A percentile compares a stretch with the other conserved stretches of the same genome.
Evolutionary conservation across 2,113 vertebrate genomes (phyloP).

Genomic region (Amazona vittata): DNA sequence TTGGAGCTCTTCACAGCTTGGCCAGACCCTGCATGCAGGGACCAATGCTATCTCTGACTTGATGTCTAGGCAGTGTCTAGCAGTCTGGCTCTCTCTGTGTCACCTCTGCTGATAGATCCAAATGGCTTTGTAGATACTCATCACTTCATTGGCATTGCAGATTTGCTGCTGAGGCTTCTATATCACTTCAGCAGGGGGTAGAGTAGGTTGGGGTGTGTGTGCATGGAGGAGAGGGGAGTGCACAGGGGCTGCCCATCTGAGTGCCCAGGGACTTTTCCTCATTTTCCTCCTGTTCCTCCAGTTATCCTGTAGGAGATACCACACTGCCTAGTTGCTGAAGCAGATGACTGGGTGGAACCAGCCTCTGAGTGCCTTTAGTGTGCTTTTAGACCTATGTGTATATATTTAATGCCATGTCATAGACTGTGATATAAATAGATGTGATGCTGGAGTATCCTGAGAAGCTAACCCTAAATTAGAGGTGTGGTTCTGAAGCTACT

Average conservation of each 20-base stretch:
- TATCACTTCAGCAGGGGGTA: neutral
- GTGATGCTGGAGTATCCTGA: neutral
- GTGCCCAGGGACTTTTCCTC: neutral
- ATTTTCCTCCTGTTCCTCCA: neutral
- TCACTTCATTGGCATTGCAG: neutral
- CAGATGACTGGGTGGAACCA: neutral
- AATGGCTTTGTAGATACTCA: neutral
- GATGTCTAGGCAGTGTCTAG: neutral
- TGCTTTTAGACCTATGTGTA: neutral
- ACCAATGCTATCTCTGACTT: neutral
- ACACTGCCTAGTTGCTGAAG: neutral
- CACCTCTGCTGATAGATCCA: neutral
- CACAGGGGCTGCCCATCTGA: too few species aligned
- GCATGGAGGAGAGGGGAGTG: neutral
- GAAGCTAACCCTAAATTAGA: slow-evolving; percentile 18
- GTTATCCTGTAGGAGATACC: neutral
- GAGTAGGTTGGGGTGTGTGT: neutral
- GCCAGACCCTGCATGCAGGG: neutral
- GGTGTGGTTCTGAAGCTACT: neutral
- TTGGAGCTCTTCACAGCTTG: neutral
- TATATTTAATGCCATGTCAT: neutral
- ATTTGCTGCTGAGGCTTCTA: neutral
- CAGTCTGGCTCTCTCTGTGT: neutral
- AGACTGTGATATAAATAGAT: neutral
- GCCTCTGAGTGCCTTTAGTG: neutral